These are phyloP conservation scores for Acridotheres tristis DNA, from an alignment of 2,797 vertebrate species.

Conservation along the genomic window DNA sequence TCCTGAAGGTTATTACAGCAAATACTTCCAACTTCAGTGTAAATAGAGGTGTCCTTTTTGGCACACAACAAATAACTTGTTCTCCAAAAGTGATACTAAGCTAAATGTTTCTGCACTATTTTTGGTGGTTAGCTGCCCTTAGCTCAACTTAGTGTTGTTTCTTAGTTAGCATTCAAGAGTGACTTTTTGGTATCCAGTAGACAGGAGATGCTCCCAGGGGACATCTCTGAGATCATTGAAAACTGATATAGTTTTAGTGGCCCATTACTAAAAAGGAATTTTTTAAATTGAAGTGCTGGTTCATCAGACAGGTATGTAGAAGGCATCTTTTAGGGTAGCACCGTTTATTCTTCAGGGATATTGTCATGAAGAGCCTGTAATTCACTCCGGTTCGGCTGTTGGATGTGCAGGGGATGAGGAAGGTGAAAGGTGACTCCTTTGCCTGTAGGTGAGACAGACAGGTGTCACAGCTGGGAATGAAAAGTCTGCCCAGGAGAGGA, in stretches of 20 bases:
- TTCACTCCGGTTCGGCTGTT: not conserved
- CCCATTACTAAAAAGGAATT: not conserved
- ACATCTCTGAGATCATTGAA: not conserved
- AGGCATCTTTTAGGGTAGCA: not conserved
- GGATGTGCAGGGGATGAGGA: not conserved
- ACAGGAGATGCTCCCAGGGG: not conserved
- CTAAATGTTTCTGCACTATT: not conserved
- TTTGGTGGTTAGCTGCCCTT: not conserved
- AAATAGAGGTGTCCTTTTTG: not conserved
- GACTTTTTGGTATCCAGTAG: not conserved
- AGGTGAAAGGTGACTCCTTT: not conserved
- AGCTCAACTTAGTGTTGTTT: not conserved
- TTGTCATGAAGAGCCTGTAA: not conserved
- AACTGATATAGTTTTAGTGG: not conserved
- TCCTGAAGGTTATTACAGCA: not conserved
- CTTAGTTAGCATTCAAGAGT: not conserved
- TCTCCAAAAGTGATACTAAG: not conserved
- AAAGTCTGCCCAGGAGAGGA: not conserved
- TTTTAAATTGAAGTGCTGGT: not conserved
- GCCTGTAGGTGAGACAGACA: not conserved
- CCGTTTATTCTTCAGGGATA: accelerated
- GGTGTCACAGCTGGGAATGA: not conserved
- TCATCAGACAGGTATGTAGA: not conserved
- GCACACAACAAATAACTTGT: not conserved
- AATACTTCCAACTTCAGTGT: not conserved